phyloP scores from a whole-genome alignment of 2,113 vertebrate genomes.

The Telmatochromis brichardi region DNA sequence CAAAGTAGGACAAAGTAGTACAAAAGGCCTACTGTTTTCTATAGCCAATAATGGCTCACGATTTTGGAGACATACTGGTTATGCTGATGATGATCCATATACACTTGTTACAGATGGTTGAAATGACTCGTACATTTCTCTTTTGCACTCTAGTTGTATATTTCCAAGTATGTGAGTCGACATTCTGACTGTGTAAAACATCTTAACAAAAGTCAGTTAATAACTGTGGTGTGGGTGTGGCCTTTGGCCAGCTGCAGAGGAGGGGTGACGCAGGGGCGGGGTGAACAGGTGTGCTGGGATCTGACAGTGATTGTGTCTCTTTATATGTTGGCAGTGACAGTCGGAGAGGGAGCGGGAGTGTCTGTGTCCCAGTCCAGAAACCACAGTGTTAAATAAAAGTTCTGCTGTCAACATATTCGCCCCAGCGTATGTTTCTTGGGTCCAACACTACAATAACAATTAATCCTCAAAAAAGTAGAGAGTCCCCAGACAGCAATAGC shows the following conservation, averaged over 20 bases:
- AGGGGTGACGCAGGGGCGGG: too few relatives aligned
- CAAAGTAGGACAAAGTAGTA: not conserved
- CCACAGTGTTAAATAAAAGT: too few relatives aligned
- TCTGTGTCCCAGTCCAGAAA: too few relatives aligned
- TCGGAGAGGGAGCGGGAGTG: too few relatives aligned
- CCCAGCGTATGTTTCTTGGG: too few relatives aligned
- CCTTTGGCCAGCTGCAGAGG: too few relatives aligned
- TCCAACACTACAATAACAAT: not conserved
- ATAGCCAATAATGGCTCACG: fast-evolving
- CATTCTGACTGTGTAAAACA: not conserved
- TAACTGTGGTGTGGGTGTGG: not conserved
- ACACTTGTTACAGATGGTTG: not conserved
- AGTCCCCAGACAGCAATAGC: not conserved
- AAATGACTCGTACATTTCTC: not conserved
- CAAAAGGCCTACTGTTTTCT: not conserved
- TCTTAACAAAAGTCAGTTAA: not conserved
- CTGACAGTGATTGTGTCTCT: too few relatives aligned
- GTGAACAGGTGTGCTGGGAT: too few relatives aligned
- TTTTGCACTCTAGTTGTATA: not conserved
- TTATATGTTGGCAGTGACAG: too few relatives aligned
- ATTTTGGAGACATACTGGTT: not conserved
- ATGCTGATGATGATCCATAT: not conserved
- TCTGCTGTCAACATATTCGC: too few relatives aligned
- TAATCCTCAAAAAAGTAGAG: not conserved
- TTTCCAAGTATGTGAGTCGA: not conserved